Base-by-base conservation (phyloP, 2,797 vertebrate genomes). In the Cephalopachus bancanus region DNA sequence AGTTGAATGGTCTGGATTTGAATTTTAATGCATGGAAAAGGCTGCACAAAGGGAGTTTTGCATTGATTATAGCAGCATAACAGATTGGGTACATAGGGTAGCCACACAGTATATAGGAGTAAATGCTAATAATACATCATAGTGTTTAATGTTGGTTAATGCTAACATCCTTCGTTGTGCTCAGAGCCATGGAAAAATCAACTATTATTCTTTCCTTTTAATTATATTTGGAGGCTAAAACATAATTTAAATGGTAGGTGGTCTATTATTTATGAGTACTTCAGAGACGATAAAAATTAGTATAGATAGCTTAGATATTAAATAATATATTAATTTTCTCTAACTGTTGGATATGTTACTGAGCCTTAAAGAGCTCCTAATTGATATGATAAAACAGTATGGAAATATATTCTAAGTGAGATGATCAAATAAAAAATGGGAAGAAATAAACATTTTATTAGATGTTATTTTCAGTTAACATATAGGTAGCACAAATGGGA, bases 181-280 rank as follows among this genome's bases (percentile, higher is more conserved):
- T 92, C 28, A 91, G 83, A 97, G 51, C 33, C 12, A 92, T 78
- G 92, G 60, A 78, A 93, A 78, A 92, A 67, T 95, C 57, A 97
- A 53, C 86, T 74, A 55, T 96, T 76, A 33, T 91, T 97, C 59
- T 97, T 79, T 90, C 84, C 28, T 94, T 92, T 95, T 97, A 95
- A 97, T 98, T 98, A 97, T 44, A 95, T 95, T 64, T 71, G 53
- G 88, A 97, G 37, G 75, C 55, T 83, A 75, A 96, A 97, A 96
- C 97, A 16, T 72, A 88, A 96, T 94, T 96, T 96, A 0, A 0
- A 53, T 91, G 37, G 26, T 95, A 81, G 80, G 89, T 94, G 9
- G 26, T 72, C 87, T 98, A 19, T 86, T 96, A 74, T 87, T 95
- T 97, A 65, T 83, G 80, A 59, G 71, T 76, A 14, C 26, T 53